These are phyloP conservation scores for Coelinius sp. DNA, from an alignment of 2,888 invertebrate genomes.

Conservation along the genomic window DNA sequence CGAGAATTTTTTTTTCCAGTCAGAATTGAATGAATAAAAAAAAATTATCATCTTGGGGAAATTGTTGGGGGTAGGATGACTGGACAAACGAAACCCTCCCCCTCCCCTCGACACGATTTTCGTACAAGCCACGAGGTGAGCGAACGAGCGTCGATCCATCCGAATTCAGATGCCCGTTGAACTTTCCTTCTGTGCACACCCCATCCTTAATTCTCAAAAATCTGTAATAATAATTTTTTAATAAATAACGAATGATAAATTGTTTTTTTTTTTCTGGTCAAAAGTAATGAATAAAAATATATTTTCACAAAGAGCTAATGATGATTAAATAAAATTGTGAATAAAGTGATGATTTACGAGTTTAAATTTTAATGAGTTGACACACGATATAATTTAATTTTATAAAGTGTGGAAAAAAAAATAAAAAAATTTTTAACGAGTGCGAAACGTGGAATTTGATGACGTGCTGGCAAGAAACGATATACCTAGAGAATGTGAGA, in stretches of 20 bases:
- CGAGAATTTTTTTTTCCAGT: no score
- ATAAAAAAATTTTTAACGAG: constrained; percentile 26
- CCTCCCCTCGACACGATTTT: constrained; percentile 42
- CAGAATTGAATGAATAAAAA: no score
- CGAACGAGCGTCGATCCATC: constrained; percentile 52
- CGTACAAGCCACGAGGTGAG: constrained; percentile 56
- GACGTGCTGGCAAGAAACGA: constrained; percentile 36
- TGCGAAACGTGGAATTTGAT: constrained; percentile 41
- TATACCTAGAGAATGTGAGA: constrained; percentile 35
- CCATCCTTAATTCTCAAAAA: not conserved
- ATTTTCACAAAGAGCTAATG: not conserved
- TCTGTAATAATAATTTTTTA: not conserved
- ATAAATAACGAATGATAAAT: not conserved
- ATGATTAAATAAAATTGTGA: not conserved
- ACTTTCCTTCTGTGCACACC: constrained; percentile 44
- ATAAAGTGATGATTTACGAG: constrained; percentile 18
- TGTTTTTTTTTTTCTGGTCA: not conserved
- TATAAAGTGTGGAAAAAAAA: not conserved
- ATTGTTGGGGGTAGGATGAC: not conserved
- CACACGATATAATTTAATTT: not conserved
- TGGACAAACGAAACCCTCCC: not conserved
- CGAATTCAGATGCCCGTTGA: constrained; percentile 48
- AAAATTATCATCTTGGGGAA: not conserved
- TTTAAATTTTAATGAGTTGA: constrained; percentile 18
- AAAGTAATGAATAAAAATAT: not conserved